Percentiles rank a stretch among this genome's conserved stretches.
Evolutionary conservation across 2,113 vertebrate species (phyloP).

Genomic region (Sakesphorus luctuosus): DNA sequence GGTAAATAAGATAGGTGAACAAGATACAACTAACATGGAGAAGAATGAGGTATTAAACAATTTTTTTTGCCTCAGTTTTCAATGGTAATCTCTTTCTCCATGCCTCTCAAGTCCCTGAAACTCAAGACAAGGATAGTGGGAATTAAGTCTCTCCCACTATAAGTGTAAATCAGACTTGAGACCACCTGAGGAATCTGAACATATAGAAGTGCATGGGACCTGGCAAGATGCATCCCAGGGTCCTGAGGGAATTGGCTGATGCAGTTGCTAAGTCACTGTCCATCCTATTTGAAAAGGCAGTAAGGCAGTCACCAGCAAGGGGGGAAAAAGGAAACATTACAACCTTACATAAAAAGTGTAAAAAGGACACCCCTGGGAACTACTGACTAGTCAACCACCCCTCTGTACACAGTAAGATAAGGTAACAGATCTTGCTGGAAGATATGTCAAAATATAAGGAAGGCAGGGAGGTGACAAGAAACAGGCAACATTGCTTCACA

Average conservation of each 20-base stretch:
- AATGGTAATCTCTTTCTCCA: neutral
- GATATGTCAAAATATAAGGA: neutral
- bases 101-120: neutral
- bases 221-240: neutral
- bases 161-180: accelerated
- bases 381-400: accelerated
- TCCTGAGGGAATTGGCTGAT: neutral
- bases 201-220: neutral
- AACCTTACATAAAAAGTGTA: neutral
- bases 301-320: neutral
- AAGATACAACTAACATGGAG: neutral
- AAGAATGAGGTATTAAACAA: neutral
- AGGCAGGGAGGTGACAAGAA: neutral
- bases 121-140: neutral
- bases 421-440: neutral
- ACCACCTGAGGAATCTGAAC: neutral
- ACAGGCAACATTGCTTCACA: neutral
- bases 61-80: neutral
- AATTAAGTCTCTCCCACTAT: neutral
- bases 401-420: neutral
- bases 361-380: neutral
- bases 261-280: neutral
- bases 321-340: neutral
- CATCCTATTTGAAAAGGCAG: neutral
- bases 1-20: neutral